A percentile compares a stretch with the other conserved stretches of the same genome.
Evolutionary conservation across 2,888 invertebrate genomes (phyloP).

Genomic region (Sipha maydis): DNA sequence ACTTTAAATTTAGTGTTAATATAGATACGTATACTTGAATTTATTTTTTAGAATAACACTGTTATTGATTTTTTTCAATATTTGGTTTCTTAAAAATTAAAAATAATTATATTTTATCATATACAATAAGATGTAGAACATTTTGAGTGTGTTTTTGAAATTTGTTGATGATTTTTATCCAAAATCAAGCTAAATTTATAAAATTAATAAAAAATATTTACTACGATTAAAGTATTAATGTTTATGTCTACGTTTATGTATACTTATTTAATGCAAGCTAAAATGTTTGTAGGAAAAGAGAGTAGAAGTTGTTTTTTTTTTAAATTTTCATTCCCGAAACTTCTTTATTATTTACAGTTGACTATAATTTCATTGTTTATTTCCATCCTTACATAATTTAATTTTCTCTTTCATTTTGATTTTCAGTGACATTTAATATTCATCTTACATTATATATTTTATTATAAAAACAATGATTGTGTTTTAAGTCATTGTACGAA

Average conservation of each 20-base stretch:
- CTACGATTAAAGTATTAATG: background rate
- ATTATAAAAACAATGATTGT: conserved; percentile 32
- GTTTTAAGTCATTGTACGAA: conserved; percentile 29
- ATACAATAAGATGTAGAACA: background rate
- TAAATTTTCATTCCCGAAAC: background rate
- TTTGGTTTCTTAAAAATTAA: background rate
- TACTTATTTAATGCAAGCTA: background rate
- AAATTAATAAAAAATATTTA: background rate
- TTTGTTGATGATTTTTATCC: background rate
- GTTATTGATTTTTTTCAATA: background rate
- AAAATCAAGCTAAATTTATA: background rate
- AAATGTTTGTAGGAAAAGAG: background rate
- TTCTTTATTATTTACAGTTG: conserved; percentile 30
- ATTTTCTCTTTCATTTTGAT: conserved; percentile 46
- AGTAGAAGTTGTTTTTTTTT: background rate
- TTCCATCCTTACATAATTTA: conserved; percentile 30
- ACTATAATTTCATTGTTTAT: conserved; percentile 41
- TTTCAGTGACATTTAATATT: conserved; percentile 47
- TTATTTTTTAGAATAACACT: background rate
- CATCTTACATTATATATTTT: conserved; percentile 35
- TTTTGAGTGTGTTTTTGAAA: background rate
- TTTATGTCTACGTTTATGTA: background rate
- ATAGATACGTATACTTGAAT: background rate
- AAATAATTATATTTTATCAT: background rate
- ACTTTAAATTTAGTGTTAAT: background rate